Evolutionary conservation across 2,888 invertebrate species (phyloP).

Genomic region (Crocallis elinguaria): DNA sequence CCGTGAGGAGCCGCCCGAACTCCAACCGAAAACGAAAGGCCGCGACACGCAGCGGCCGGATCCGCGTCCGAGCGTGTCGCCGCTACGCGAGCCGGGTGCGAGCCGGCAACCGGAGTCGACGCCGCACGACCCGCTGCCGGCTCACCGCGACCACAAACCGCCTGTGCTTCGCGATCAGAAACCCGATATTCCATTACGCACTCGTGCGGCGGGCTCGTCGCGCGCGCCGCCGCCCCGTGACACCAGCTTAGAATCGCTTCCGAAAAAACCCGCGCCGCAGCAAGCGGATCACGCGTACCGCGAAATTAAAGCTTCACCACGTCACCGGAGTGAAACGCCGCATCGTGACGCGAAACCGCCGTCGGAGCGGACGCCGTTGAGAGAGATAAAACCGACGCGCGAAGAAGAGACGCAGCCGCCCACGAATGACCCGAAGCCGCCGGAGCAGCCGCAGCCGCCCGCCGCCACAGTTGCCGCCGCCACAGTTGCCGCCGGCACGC

Average conservation of each 20-base stretch:
- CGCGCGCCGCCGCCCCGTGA: no score
- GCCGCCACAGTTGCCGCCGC: slow-evolving; percentile 31
- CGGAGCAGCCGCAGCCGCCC: slow-evolving; percentile 2
- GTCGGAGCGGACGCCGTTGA: neutral
- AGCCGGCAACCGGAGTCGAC: neutral
- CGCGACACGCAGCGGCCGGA: slow-evolving; percentile 2
- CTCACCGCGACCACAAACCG: slow-evolving; percentile 1
- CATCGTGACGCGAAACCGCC: neutral
- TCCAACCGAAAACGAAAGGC: slow-evolving; percentile 14
- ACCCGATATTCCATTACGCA: no score
- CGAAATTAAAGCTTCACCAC: neutral
- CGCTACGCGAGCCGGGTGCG: neutral
- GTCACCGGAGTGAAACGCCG: neutral
- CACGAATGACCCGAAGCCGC: neutral
- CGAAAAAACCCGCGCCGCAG: neutral
- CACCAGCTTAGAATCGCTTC: neutral
- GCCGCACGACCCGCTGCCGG: neutral
- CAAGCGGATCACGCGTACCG: neutral
- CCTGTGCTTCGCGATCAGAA: slow-evolving; percentile 18
- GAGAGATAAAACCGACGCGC: neutral
- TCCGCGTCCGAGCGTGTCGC: neutral
- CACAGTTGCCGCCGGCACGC: slow-evolving; percentile 86
- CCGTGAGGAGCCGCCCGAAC: slow-evolving; percentile 15
- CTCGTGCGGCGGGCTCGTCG: no score
- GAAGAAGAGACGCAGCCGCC: neutral